Evolutionary conservation across 2,888 invertebrate genomes (phyloP).

Genomic region (Patella ulyssiponensis): DNA sequence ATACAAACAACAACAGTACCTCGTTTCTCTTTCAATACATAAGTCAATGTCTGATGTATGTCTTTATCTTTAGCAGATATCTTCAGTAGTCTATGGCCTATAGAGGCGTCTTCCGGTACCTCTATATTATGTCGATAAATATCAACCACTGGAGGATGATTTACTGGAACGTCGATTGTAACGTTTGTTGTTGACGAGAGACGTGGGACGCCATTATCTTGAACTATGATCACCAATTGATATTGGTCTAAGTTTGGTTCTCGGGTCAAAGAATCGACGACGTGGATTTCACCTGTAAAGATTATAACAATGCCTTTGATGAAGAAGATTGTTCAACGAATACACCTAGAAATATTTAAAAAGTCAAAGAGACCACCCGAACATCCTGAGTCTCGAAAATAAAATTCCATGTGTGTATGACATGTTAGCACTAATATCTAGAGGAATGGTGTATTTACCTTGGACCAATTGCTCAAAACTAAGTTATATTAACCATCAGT

Average conservation of each 20-base stretch:
- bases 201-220: constrained; percentile 39
- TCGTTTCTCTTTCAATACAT: constrained; percentile 10
- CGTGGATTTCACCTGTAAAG: constrained; percentile 35
- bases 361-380: no score
- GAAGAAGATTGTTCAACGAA: no score
- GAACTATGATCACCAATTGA: constrained; percentile 32
- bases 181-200: constrained; percentile 26
- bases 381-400: no score
- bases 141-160: constrained; percentile 32
- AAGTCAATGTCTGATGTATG: constrained; percentile 21
- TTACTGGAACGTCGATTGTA: constrained; percentile 36
- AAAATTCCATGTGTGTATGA: no score
- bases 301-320: no score
- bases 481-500: no score
- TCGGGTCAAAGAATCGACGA: constrained; percentile 34
- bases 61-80: constrained; percentile 34
- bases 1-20: no score
- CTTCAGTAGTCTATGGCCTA: constrained; percentile 28
- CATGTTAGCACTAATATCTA: no score
- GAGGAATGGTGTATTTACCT: no score
- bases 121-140: constrained; percentile 16
- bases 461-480: no score
- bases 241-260: constrained; percentile 35
- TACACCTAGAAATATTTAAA: no score
- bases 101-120: constrained; percentile 28